Evolutionary conservation across 2,888 invertebrate genomes (phyloP).

Genomic region (Leptinotarsa haldemani): DNA sequence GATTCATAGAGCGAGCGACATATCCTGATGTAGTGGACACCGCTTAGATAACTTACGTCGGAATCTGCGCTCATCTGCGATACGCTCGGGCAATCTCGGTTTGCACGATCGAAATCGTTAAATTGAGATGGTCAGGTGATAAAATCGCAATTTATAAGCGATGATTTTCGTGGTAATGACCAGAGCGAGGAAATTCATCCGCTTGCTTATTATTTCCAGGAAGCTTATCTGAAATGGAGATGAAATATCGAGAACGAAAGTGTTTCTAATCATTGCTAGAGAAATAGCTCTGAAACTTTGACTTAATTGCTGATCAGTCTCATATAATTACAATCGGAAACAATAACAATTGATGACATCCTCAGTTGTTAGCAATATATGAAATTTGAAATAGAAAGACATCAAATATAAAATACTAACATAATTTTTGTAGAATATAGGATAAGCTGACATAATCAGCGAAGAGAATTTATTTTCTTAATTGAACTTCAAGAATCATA

Average conservation of each 20-base stretch:
- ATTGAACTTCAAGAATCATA: no score
- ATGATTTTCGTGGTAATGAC: slow-evolving; percentile 34
- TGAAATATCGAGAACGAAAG: not conserved
- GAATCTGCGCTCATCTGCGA: slow-evolving; percentile 49
- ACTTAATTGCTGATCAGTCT: no score
- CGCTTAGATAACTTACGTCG: slow-evolving; percentile 51
- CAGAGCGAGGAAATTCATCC: slow-evolving; percentile 23
- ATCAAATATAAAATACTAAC: no score
- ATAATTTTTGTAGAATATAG: no score
- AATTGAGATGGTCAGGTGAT: slow-evolving; percentile 50
- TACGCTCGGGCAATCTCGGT: slow-evolving; percentile 52
- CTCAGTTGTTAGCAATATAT: no score
- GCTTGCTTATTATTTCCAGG: slow-evolving; percentile 2
- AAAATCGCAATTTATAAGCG: slow-evolving; percentile 46
- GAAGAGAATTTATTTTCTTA: no score
- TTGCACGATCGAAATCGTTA: slow-evolving; percentile 55
- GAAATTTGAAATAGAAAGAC: no score
- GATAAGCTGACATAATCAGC: no score
- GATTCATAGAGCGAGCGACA: slow-evolving; percentile 54
- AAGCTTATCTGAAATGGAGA: not conserved
- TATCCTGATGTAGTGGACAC: slow-evolving; percentile 50
- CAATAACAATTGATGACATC: no score
- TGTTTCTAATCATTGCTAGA: not conserved
- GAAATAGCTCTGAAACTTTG: no score
- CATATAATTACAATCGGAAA: no score